Base-by-base conservation (phyloP, 1,140 invertebrate species). In the Dendrolimus punctatus region DNA sequence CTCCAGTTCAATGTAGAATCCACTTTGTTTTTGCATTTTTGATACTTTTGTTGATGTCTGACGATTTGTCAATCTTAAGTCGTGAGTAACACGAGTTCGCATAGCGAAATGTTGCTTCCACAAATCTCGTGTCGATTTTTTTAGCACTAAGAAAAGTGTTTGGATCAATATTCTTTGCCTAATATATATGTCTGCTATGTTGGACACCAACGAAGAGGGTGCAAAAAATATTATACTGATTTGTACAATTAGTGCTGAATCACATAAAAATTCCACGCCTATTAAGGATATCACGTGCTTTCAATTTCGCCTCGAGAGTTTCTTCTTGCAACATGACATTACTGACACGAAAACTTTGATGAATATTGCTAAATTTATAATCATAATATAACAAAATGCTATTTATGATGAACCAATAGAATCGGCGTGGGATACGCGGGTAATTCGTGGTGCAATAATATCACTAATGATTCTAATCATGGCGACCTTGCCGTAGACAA, bases 221-320 rank as follows among this genome's bases (percentile, higher is more conserved):
- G 2, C 4, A 39, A 51, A 8, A 4, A 56, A 5, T 39, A 47
- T n/a, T 6, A 44, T 5, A 7, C 47, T 5, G 0, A 49, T 0
- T 39, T 46, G 37, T 6, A 5, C n/a, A 46, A 61, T 51, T 62
- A 55, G 54, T n/a, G 43, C 36, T 38, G 48, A 56, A 40, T 66
- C 64, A 42, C 64, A 66, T 9, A 66, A 10, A 8, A 66, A 10
- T 0, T 53, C 60, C 4, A 66, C 58, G 7, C 53, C 64, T 10
- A 63, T 50, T 10, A 63, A 39, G 36, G 64, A 49, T 23, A 57
- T 9, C 23, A 56, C 43, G 46, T 60, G 53, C 40, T 23, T 54
- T 4, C 36, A 39, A 43, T 48, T 54, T 44, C 46, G 53, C 5
- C 51, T 51, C 6, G 50, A 50, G 10, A 60, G 46, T 36, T 23